Evolutionary conservation across 1,140 invertebrate species (phyloP).

Genomic region (Calycopis cecrops): DNA sequence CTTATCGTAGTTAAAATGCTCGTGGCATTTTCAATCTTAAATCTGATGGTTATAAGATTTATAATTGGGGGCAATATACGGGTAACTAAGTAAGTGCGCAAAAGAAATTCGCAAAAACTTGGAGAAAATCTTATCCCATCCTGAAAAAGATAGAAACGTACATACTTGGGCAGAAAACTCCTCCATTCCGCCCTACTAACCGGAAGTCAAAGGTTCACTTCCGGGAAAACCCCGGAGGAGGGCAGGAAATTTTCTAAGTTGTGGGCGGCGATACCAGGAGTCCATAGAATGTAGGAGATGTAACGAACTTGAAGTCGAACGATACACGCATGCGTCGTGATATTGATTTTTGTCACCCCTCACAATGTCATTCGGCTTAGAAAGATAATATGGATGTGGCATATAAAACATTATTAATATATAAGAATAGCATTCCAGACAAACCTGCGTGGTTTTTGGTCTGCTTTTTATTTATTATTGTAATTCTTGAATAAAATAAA

Average conservation of each 20-base stretch:
- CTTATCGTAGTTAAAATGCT: too few relatives aligned
- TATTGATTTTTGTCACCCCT: slow-evolving; percentile 50
- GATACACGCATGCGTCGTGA: slow-evolving; percentile 42
- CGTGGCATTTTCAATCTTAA: too few relatives aligned
- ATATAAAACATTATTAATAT: too few relatives aligned
- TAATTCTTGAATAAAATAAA: too few relatives aligned
- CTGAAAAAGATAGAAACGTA: neutral
- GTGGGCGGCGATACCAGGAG: slow-evolving; percentile 65
- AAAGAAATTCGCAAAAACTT: slow-evolving; percentile 40
- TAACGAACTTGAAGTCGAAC: neutral
- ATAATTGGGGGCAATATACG: neutral
- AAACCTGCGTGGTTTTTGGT: too few relatives aligned
- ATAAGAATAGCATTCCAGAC: too few relatives aligned
- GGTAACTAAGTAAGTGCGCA: slow-evolving; percentile 32
- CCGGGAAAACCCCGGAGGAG: slow-evolving; percentile 60
- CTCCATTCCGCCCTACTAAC: slow-evolving; percentile 50
- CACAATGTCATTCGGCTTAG: neutral
- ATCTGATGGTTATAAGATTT: too few relatives aligned
- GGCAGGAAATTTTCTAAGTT: slow-evolving; percentile 71
- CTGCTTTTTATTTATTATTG: too few relatives aligned
- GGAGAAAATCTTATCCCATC: slow-evolving; percentile 9
- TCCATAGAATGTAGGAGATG: slow-evolving; percentile 35
- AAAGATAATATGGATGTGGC: too few relatives aligned
- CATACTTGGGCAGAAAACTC: slow-evolving; percentile 23
- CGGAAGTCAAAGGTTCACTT: slow-evolving; percentile 55